Percentiles rank a stretch among this genome's conserved stretches.
Evolutionary conservation across 2,113 vertebrate genomes (phyloP).

Genomic region (Hystrix cristata): DNA sequence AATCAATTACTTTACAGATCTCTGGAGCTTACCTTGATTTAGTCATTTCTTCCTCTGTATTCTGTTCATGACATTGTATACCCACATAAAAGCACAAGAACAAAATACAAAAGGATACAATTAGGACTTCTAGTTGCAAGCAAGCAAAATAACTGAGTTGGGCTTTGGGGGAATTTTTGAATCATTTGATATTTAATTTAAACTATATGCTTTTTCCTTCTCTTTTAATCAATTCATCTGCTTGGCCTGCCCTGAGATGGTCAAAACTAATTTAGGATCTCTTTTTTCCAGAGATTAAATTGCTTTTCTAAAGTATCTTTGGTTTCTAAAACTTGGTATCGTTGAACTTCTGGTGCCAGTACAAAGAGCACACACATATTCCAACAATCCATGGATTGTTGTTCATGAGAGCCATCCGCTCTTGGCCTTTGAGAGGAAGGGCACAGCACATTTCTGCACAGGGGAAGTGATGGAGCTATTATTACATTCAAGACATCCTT

Average conservation of each 20-base stretch:
- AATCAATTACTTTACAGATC: conserved; percentile 3
- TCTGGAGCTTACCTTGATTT: background rate
- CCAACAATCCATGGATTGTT: conserved; percentile 82
- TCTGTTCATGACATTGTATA: background rate
- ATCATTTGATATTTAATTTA: conserved; percentile 72
- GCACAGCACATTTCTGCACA: conserved; percentile 74
- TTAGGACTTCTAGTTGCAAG: conserved; percentile 47
- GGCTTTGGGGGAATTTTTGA: conserved; percentile 47
- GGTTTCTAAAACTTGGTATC: conserved; percentile 81
- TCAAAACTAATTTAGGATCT: conserved; percentile 72
- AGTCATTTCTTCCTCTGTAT: conserved; percentile 31
- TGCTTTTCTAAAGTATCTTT: conserved; percentile 80
- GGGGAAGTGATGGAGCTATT: conserved; percentile 78
- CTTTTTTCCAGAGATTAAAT: conserved; percentile 78
- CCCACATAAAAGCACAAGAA: conserved; percentile 3
- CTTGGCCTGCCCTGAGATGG: conserved; percentile 56
- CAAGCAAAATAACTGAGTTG: conserved; percentile 34
- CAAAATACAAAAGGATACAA: conserved; percentile 27
- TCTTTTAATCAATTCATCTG: conserved; percentile 73
- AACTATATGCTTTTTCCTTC: conserved; percentile 45
- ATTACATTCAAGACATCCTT: conserved; percentile 73
- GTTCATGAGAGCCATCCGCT: conserved; percentile 51
- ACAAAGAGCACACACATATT: conserved; percentile 84
- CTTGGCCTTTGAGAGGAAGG: conserved; percentile 83
- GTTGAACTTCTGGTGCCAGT: conserved; percentile 59